Conservation (phyloP, 2,888 invertebrate genomes). For the Pterobdella sp. region DNA sequence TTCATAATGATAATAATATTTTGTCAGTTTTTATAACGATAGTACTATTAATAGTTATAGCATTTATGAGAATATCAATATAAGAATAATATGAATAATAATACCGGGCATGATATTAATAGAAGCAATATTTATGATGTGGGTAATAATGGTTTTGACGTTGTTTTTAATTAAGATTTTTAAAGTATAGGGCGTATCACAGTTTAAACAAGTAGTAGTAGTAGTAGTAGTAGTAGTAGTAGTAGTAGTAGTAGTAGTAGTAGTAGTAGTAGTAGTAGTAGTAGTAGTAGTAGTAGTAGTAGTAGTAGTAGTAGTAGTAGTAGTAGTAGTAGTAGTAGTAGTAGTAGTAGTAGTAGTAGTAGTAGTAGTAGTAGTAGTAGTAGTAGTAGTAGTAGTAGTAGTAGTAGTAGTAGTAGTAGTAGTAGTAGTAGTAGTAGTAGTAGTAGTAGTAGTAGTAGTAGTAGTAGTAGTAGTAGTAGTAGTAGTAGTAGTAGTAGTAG, state of each 20-base stretch:
- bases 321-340: conserved; percentile 28
- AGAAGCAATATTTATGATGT: no score
- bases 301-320: conserved; percentile 29
- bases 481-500: conserved; percentile 32
- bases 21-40: no score
- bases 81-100: no score
- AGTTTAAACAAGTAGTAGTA: conserved; percentile 15
- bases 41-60: no score
- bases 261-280: conserved; percentile 28
- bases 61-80: no score
- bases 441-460: conserved; percentile 35
- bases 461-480: conserved; percentile 36
- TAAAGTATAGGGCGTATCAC: no score
- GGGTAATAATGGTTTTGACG: no score
- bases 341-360: conserved; percentile 34
- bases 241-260: conserved; percentile 29
- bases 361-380: conserved; percentile 36
- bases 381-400: conserved; percentile 36
- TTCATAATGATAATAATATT: no score
- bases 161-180: no score
- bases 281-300: conserved; percentile 28
- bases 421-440: conserved; percentile 32
- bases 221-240: conserved; percentile 23
- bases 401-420: conserved; percentile 36
- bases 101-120: no score